Conservation (phyloP, 2,113 vertebrate species). For the Vidua macroura region DNA sequence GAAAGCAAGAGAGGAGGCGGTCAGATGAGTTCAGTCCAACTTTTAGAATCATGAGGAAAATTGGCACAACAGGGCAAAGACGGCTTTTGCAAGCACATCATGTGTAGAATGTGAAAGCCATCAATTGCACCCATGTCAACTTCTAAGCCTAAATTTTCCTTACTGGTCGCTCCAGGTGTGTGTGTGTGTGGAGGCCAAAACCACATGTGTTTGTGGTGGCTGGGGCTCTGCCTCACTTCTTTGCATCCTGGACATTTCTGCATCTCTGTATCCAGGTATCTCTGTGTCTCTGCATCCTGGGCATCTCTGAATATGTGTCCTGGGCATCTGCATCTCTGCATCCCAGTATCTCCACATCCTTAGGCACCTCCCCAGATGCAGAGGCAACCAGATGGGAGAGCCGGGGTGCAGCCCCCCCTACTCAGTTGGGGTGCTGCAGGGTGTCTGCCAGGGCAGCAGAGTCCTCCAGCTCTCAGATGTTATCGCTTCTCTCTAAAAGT, state of each 20-base stretch:
- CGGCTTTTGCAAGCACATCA: not conserved
- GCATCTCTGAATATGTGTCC: not conserved
- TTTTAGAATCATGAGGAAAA: not conserved
- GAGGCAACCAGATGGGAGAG: not conserved
- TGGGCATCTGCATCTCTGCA: not conserved
- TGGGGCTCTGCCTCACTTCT: not conserved
- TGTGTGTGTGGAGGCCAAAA: not conserved
- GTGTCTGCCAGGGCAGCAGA: slow-evolving; percentile 2
- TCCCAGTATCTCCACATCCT: accelerated
- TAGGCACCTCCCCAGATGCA: accelerated
- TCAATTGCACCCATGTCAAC: not conserved
- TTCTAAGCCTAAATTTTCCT: not conserved
- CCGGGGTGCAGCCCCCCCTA: not conserved
- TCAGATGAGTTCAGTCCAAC: not conserved
- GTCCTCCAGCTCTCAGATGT: not conserved
- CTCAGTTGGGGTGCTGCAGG: not conserved
- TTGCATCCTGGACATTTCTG: not conserved
- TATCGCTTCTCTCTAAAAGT: not conserved
- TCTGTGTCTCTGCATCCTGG: not conserved
- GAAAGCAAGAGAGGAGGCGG: not conserved
- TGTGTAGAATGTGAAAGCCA: not conserved
- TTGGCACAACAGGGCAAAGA: not conserved
- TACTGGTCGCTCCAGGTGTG: not conserved
- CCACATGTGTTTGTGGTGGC: not conserved
- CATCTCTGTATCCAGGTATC: not conserved